Evolutionary conservation across 2,888 invertebrate genomes (phyloP).

Genomic region (Carterocephalus palaemon): DNA sequence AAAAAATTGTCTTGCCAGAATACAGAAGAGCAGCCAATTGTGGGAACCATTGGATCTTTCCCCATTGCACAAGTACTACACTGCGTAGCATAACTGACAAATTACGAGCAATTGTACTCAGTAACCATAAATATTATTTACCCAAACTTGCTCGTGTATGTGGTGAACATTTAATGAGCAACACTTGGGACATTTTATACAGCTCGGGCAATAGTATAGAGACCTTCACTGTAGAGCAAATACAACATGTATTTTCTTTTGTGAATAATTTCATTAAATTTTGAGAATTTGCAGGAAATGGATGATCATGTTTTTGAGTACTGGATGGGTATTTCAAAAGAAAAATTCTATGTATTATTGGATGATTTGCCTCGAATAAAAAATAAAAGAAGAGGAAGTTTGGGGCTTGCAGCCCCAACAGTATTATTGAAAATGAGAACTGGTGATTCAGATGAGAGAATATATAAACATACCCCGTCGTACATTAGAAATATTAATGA

Average conservation of each 20-base stretch:
- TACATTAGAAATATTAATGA: slow-evolving; percentile 14
- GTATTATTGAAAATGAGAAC: slow-evolving; percentile 11
- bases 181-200: slow-evolving; percentile 1
- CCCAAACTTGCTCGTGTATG: slow-evolving; percentile 9
- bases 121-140: too few relatives aligned
- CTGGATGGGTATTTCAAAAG: slow-evolving; percentile 16
- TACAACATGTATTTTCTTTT: slow-evolving; percentile 20
- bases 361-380: slow-evolving; percentile 10
- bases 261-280: slow-evolving; percentile 17
- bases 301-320: slow-evolving; percentile 22
- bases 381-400: slow-evolving; percentile 9
- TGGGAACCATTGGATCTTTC: too few relatives aligned
- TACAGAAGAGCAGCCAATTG: too few relatives aligned
- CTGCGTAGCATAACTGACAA: too few relatives aligned
- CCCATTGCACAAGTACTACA: too few relatives aligned
- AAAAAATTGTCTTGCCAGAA: too few relatives aligned
- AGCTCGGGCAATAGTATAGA: slow-evolving; percentile 2
- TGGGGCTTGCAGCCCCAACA: slow-evolving; percentile 6
- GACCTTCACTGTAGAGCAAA: slow-evolving; percentile 13
- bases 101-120: too few relatives aligned
- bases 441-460: slow-evolving; percentile 14
- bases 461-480: slow-evolving; percentile 2
- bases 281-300: slow-evolving; percentile 22
- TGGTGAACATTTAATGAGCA: slow-evolving; percentile 3
- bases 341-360: background rate